Evolutionary conservation across 2,797 vertebrate species (phyloP).

Genomic region (Nannoperca australis): DNA sequence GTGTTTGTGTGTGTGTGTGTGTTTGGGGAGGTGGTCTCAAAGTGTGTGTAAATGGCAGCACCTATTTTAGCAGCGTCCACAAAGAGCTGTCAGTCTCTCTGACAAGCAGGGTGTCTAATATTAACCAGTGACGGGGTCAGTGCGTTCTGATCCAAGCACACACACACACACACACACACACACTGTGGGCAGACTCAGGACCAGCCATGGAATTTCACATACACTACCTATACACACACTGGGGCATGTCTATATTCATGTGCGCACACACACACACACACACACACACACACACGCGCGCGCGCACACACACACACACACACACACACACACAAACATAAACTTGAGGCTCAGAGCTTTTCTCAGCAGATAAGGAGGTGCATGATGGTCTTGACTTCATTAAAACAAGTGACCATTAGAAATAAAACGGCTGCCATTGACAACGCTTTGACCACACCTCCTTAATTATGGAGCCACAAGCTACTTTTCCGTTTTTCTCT

Average conservation of each 20-base stretch:
- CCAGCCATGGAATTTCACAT: slow-evolving; percentile 76
- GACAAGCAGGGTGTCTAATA: slow-evolving; percentile 73
- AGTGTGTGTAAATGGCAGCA: slow-evolving; percentile 44
- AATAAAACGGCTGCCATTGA: slow-evolving; percentile 36
- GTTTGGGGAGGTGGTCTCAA: neutral
- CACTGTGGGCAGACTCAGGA: slow-evolving; percentile 63
- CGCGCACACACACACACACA: neutral
- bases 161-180: slow-evolving; percentile 57
- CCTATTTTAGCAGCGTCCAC: slow-evolving; percentile 76
- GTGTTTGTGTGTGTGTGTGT: slow-evolving; percentile 33
- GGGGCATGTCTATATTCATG: slow-evolving; percentile 23
- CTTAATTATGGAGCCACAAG: slow-evolving; percentile 53
- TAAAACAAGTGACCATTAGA: slow-evolving; percentile 49
- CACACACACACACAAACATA: neutral
- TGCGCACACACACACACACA: slow-evolving; percentile 15
- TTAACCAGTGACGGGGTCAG: slow-evolving; percentile 55
- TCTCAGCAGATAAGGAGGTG: slow-evolving; percentile 34
- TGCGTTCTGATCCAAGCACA: slow-evolving; percentile 65
- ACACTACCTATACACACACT: slow-evolving; percentile 64
- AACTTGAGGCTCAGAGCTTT: neutral
- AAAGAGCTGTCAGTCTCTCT: slow-evolving; percentile 66
- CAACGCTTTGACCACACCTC: slow-evolving; percentile 42
- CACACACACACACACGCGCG: slow-evolving; percentile 20
- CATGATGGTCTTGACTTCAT: slow-evolving; percentile 64
- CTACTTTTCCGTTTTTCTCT: slow-evolving; percentile 22